A percentile compares a stretch with the other conserved stretches of the same genome.
phyloP scores from a whole-genome alignment of 2,888 invertebrate species.

The Anoplius nigerrimus region DNA sequence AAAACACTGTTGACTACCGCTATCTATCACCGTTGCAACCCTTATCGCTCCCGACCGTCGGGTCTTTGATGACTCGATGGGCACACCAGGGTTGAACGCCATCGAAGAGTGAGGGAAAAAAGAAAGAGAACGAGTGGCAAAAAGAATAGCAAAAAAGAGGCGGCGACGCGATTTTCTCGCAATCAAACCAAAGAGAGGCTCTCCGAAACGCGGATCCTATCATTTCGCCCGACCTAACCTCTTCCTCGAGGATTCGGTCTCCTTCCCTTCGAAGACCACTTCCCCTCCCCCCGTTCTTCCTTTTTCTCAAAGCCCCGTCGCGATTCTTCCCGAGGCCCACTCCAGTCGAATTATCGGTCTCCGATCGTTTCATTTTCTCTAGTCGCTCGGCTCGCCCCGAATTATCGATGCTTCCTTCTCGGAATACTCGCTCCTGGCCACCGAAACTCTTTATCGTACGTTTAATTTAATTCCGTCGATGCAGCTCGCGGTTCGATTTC shows the following conservation, averaged over 20 bases:
- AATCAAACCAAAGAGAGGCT: conserved; percentile 24
- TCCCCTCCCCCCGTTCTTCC: neutral
- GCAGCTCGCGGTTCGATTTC: conserved; percentile 24
- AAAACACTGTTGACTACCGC: too few species aligned
- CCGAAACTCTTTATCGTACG: conserved; percentile 41
- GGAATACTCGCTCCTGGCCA: neutral
- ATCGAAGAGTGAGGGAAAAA: too few species aligned
- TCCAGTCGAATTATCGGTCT: conserved; percentile 45
- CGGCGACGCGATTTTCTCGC: neutral
- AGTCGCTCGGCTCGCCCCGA: conserved; percentile 12
- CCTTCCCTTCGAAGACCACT: neutral
- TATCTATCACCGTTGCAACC: too few species aligned
- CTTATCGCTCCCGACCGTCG: too few species aligned
- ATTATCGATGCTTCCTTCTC: conserved; percentile 14
- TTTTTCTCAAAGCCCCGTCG: neutral
- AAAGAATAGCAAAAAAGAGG: too few species aligned
- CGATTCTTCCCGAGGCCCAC: conserved; percentile 8
- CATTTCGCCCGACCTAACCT: conserved; percentile 31
- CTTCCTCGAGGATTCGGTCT: conserved; percentile 1
- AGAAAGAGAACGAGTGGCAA: too few species aligned
- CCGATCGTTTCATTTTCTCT: conserved; percentile 32
- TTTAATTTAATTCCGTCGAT: conserved; percentile 52
- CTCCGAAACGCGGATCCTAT: conserved; percentile 2
- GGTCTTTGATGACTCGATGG: too few species aligned
- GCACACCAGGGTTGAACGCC: too few species aligned